A percentile compares a stretch with the other conserved stretches of the same genome.
phyloP scores from a whole-genome alignment of 2,888 invertebrate genomes.

The Watsonalla binaria region DNA sequence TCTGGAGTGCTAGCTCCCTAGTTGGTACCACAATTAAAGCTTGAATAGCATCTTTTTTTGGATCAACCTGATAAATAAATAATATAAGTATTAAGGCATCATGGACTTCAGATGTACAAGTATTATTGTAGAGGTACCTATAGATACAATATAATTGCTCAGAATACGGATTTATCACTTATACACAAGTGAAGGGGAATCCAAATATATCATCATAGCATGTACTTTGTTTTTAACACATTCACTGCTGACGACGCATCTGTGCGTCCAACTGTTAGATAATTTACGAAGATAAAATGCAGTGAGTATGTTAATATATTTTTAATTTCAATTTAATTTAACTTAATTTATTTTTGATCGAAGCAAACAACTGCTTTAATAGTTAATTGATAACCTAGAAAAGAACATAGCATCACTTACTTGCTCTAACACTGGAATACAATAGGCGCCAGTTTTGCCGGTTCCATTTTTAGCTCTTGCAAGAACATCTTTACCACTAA shows the following conservation, averaged over 20 bases:
- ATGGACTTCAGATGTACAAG: slow-evolving; percentile 3
- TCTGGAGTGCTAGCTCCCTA: slow-evolving; percentile 98
- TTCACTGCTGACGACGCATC: no score
- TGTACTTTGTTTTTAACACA: no score
- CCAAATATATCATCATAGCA: slow-evolving; percentile 67
- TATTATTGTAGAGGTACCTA: no score
- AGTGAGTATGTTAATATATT: no score
- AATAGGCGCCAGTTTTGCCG: slow-evolving; percentile 99
- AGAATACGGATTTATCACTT: slow-evolving; percentile 60
- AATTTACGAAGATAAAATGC: no score
- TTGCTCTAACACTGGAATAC: slow-evolving; percentile 98
- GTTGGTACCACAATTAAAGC: slow-evolving; percentile 99
- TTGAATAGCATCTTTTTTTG: slow-evolving; percentile 95
- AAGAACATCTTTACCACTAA: slow-evolving; percentile 97
- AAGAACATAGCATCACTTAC: slow-evolving; percentile 28
- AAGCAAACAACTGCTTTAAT: slow-evolving; percentile 2
- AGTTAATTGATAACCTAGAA: not conserved
- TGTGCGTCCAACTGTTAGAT: no score
- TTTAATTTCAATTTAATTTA: no score
- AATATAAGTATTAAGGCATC: slow-evolving; percentile 6
- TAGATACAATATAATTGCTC: slow-evolving; percentile 16
- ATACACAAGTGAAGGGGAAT: slow-evolving; percentile 74
- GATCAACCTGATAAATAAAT: slow-evolving; percentile 79
- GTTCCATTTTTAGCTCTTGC: slow-evolving; percentile 99
- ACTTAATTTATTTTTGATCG: no score